Conservation (phyloP, 1,140 invertebrate species). For the Magallana gigas region DNA sequence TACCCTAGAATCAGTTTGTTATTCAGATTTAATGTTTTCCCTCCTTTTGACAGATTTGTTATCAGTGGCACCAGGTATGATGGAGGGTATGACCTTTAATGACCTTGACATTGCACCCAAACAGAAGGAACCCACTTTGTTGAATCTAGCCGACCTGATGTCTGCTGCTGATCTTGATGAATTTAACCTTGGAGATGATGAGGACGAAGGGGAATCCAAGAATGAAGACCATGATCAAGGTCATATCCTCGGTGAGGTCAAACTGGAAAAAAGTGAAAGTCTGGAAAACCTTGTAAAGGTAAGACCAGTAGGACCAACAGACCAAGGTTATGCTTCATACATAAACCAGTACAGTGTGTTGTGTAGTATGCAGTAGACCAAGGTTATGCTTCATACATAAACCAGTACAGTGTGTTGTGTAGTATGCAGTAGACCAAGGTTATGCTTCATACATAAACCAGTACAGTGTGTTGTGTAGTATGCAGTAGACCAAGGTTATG, state of each 20-base stretch:
- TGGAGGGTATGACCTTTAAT: conserved; percentile 80
- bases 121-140: conserved; percentile 48
- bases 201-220: conserved; percentile 55
- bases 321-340: too few relatives aligned
- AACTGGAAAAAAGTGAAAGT: conserved; percentile 67
- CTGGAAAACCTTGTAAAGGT: conserved; percentile 71
- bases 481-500: neutral
- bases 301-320: neutral
- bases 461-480: too few relatives aligned
- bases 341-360: too few relatives aligned
- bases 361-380: neutral
- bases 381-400: too few relatives aligned
- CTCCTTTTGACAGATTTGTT: conserved; percentile 79
- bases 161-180: conserved; percentile 67
- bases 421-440: neutral
- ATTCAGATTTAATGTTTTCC: neutral
- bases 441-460: too few relatives aligned
- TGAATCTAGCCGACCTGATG: conserved; percentile 71
- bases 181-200: conserved; percentile 69
- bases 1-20: too few relatives aligned
- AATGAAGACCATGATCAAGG: neutral
- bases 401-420: too few relatives aligned
- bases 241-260: neutral
- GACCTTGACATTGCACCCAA: neutral
- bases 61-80: conserved; percentile 84